Evolutionary conservation across 2,113 vertebrate species (phyloP).

Genomic region (Melanocharis versteri): DNA sequence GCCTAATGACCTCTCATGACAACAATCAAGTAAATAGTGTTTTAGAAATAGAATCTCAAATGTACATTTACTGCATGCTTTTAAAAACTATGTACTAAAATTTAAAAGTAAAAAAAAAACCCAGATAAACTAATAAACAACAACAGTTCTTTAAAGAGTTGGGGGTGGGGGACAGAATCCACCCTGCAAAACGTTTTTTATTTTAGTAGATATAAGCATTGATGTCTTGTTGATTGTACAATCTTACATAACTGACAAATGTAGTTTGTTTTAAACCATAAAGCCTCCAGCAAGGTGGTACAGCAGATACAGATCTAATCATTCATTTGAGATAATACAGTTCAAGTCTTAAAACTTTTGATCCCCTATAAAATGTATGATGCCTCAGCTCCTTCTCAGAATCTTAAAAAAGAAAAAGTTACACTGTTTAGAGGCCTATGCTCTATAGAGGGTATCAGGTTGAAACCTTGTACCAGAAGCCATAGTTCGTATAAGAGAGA

Average conservation of each 20-base stretch:
- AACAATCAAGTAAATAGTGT: neutral
- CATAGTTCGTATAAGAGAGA: neutral
- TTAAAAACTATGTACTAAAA: neutral
- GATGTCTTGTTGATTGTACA: neutral
- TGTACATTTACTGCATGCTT: neutral
- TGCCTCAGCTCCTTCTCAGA: neutral
- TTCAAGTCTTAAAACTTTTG: neutral
- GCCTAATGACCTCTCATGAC: neutral
- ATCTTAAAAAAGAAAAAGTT: neutral
- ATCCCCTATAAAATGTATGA: neutral
- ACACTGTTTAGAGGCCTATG: neutral
- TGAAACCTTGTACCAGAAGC: neutral
- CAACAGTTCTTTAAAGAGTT: accelerated
- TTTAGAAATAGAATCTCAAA: neutral
- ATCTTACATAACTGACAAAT: conserved; percentile 4
- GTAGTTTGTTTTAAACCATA: neutral
- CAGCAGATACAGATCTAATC: neutral
- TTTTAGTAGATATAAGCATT: neutral
- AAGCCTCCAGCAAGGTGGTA: neutral
- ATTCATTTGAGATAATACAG: neutral
- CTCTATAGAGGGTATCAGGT: neutral
- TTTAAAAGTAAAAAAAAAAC: neutral
- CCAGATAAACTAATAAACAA: neutral
- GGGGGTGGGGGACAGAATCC: accelerated
- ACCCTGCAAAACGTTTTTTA: neutral